phyloP scores from a whole-genome alignment of 2,797 vertebrate genomes.

The Mastacembelus armatus region DNA sequence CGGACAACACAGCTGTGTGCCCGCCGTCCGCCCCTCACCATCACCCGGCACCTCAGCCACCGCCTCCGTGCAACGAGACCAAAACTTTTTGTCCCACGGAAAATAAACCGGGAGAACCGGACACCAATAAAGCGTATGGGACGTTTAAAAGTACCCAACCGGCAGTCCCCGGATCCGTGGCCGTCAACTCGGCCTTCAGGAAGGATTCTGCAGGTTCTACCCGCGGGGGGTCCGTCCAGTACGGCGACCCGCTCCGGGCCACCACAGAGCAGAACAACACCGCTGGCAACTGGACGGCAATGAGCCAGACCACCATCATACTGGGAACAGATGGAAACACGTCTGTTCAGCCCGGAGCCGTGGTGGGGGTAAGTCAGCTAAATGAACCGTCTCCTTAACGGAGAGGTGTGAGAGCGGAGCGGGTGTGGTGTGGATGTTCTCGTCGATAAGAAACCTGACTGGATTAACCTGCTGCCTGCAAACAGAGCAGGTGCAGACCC shows the following conservation, averaged over 20 bases:
- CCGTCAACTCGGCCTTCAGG: slow-evolving; percentile 73
- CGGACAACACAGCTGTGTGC: slow-evolving; percentile 79
- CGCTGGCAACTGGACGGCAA: slow-evolving; percentile 88
- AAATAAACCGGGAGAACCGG: slow-evolving; percentile 82
- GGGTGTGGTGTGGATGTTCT: slow-evolving; percentile 36
- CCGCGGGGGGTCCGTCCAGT: slow-evolving; percentile 76
- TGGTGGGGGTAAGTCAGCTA: slow-evolving; percentile 85
- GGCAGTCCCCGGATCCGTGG: slow-evolving; percentile 72
- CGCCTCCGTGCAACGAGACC: slow-evolving; percentile 75
- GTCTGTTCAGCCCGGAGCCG: slow-evolving; percentile 89
- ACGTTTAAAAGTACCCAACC: slow-evolving; percentile 87
- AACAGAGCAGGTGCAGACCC: slow-evolving; percentile 5
- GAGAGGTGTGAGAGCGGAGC: slow-evolving; percentile 19
- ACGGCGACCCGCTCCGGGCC: slow-evolving; percentile 83
- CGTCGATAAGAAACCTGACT: slow-evolving; percentile 12
- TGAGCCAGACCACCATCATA: slow-evolving; percentile 96
- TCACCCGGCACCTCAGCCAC: slow-evolving; percentile 73
- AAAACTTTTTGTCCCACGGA: slow-evolving; percentile 86
- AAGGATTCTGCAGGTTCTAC: slow-evolving; percentile 82
- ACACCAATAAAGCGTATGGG: slow-evolving; percentile 87
- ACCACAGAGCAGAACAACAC: slow-evolving; percentile 88
- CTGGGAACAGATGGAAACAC: slow-evolving; percentile 95
- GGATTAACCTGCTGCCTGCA: slow-evolving; percentile 42
- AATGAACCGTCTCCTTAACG: slow-evolving; percentile 49
- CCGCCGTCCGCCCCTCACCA: slow-evolving; percentile 58